phyloP scores from a whole-genome alignment of 2,113 vertebrate species.

The Seriola dumerili region DNA sequence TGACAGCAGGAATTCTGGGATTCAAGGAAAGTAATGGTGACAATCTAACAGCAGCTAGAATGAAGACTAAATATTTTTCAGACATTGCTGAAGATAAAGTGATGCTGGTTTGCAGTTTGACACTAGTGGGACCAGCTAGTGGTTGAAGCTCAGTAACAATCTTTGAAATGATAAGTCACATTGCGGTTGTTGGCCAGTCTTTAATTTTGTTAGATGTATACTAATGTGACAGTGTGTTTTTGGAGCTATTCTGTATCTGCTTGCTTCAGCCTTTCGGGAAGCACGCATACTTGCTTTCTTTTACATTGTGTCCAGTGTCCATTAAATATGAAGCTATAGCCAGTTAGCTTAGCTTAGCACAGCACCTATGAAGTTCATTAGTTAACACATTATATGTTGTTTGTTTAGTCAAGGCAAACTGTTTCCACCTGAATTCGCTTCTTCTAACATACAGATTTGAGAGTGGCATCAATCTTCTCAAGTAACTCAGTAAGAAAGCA shows the following conservation, averaged over 20 bases:
- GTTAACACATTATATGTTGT: background rate
- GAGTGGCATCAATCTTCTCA: too few species aligned
- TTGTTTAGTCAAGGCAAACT: background rate
- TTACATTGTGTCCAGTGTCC: background rate
- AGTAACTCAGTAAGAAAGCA: background rate
- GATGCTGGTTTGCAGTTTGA: background rate
- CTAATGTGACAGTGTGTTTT: background rate
- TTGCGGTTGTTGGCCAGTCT: background rate
- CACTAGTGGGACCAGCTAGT: background rate
- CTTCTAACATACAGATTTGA: too few species aligned
- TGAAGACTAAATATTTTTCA: background rate
- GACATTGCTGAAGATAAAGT: background rate
- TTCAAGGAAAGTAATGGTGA: background rate
- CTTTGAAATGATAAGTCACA: background rate
- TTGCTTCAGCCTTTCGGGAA: background rate
- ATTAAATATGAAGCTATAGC: background rate
- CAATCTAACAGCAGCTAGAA: background rate
- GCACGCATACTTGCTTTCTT: background rate
- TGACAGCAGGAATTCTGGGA: background rate
- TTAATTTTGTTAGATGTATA: too few species aligned
- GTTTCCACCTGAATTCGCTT: too few species aligned
- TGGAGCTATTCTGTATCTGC: background rate
- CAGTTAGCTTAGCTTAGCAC: background rate
- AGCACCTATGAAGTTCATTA: background rate
- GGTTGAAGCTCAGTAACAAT: background rate